phyloP scores from a whole-genome alignment of 1,140 invertebrate species.

The Pachypeltis micranthus region DNA sequence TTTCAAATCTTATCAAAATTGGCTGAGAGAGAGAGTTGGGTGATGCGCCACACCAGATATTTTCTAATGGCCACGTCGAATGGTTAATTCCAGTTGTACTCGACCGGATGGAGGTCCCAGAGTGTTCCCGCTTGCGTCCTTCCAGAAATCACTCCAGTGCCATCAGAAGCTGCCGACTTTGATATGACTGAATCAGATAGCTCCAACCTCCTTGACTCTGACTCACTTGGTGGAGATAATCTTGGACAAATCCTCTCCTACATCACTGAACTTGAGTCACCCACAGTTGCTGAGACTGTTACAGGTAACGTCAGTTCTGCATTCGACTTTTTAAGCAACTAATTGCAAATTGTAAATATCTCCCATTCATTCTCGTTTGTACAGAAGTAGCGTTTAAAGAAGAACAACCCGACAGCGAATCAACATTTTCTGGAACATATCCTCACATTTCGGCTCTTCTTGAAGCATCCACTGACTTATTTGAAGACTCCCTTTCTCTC shows the following conservation, averaged over 20 bases:
- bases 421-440: not conserved
- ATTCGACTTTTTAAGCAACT: too few relatives aligned
- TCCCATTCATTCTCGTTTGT: too few relatives aligned
- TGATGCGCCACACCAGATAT: too few relatives aligned
- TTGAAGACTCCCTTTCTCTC: not conserved
- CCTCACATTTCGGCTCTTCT: not conserved
- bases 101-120: not conserved
- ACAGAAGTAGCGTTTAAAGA: not conserved
- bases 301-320: too few relatives aligned
- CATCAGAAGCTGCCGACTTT: slow-evolving; percentile 14
- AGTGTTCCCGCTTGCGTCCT: slow-evolving; percentile 2
- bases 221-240: not conserved
- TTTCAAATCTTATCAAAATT: too few relatives aligned
- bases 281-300: not conserved
- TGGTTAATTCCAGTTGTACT: not conserved
- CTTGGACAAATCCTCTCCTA: not conserved
- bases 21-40: too few relatives aligned
- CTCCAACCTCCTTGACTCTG: slow-evolving; percentile 11
- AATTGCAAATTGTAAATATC: too few relatives aligned
- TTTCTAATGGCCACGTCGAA: too few relatives aligned
- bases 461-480: slow-evolving; percentile 1
- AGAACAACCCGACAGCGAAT: not conserved
- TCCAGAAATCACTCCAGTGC: slow-evolving; percentile 14
- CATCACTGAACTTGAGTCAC: not conserved
- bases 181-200: slow-evolving; percentile 9